phyloP scores from a whole-genome alignment of 2,113 vertebrate genomes.

The Philantomba maxwellii region DNA sequence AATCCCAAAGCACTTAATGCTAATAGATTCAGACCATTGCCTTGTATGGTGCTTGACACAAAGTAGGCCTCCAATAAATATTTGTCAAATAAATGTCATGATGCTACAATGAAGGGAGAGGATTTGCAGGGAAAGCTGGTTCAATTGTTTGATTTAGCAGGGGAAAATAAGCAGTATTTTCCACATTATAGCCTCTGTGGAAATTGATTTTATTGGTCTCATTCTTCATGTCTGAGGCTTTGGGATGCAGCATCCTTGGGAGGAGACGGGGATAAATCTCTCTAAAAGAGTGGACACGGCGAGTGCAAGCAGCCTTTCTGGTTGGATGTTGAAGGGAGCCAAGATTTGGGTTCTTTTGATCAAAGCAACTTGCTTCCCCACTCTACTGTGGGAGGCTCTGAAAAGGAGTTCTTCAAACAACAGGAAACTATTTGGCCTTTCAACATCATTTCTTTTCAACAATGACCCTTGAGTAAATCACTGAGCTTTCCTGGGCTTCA shows the following conservation, averaged over 20 bases:
- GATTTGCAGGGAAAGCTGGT: background rate
- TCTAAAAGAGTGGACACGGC: background rate
- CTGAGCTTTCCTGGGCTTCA: background rate
- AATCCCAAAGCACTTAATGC: background rate
- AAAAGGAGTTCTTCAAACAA: background rate
- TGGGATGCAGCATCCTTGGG: too few species aligned
- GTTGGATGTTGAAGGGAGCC: background rate
- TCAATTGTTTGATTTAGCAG: background rate
- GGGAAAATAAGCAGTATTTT: conserved; percentile 13
- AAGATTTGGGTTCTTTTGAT: background rate
- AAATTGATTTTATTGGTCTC: conserved; percentile 44
- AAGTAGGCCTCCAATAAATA: background rate
- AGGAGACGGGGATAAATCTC: background rate
- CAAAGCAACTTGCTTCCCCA: background rate
- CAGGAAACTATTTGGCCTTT: background rate
- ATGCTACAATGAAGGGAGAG: background rate
- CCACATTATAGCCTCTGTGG: background rate
- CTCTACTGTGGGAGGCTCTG: background rate
- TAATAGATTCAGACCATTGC: background rate
- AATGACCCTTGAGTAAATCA: background rate
- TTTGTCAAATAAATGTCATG: background rate
- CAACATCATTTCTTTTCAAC: background rate
- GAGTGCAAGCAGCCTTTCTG: background rate
- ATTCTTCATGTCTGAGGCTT: conserved; percentile 21
- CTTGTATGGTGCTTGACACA: background rate